Evolutionary conservation across 2,113 vertebrate genomes (phyloP), one percentile per base, ranked within the genome.

Genomic region (Oryzias woworae): DNA sequence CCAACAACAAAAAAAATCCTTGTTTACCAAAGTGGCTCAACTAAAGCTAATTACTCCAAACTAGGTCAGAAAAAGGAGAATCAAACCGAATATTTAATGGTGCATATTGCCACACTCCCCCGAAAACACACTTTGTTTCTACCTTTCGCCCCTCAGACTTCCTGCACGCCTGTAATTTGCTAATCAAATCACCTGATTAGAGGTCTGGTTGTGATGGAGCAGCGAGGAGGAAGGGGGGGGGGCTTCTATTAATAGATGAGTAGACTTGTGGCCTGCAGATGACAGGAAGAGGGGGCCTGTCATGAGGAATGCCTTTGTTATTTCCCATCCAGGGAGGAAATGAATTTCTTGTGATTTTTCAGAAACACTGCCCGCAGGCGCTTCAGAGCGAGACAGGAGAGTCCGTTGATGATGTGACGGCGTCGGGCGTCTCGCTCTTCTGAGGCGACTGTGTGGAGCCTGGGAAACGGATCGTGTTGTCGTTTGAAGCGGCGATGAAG

Each of bases 131-230:
- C 58, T 15, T 18, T 2, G 14, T 58, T 49, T 65, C 28, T 62
- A 80, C 80, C 77, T 70, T 62, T 24, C 13, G 23, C 67, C 43
- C 73, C 68, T 51, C 65, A 62, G 77, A 79, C 73, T 71, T 89
- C 80, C 82, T 82, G 73, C n/a, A 62, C 65, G 66, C 52, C 69
- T 76, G 75, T 53, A 66, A 68, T 83, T 60, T 61, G 88, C 87
- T 94, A 93, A 95, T 95, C 90, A 89, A 89, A 94, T 96, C 95
- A 98, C 93, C 94, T 96, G 94, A 93, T 71, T 73, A 88, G 92
- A 87, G 85, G 88, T 92, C 92, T 78, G 89, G 89, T 75, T 92
- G 91, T 90, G 90, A 93, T 93, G 92, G 94, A 78, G 75, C 46
- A 44, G 47, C 17, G 53, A 62, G 46, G 53, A 28, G 41, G 68